Evolutionary conservation across 1,140 invertebrate genomes (phyloP).

Genomic region (Zelostemma sp.): DNA sequence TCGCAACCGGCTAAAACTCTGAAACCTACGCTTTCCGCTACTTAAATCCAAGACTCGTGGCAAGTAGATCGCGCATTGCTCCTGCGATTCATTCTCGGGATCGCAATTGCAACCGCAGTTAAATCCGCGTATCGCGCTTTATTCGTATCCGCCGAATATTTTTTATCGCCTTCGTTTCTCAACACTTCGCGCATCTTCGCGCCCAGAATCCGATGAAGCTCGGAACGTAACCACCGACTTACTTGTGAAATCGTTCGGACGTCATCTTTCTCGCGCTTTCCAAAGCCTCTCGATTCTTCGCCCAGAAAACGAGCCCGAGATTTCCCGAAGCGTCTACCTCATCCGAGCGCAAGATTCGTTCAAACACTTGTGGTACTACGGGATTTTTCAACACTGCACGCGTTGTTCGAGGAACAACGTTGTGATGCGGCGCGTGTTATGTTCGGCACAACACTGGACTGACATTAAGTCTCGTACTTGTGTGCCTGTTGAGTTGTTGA

Average conservation of each 20-base stretch:
- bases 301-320: neutral
- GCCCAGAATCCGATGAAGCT: conserved; percentile 11
- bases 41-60: no score
- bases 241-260: conserved; percentile 67
- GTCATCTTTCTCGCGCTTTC: conserved; percentile 58
- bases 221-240: conserved; percentile 48
- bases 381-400: neutral
- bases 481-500: neutral
- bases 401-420: neutral
- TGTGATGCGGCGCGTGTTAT: neutral
- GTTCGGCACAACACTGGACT: conserved; percentile 2
- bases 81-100: no score
- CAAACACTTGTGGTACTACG: neutral
- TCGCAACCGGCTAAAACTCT: no score
- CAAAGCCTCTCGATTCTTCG: conserved; percentile 21
- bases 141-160: no score
- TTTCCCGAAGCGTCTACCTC: conserved; percentile 4
- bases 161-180: no score
- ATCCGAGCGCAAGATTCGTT: conserved; percentile 18
- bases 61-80: no score
- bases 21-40: no score
- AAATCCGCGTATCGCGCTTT: no score
- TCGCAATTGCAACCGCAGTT: no score
- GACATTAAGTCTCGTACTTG: neutral
- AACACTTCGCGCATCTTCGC: conserved; percentile 3